A percentile compares a stretch with the other conserved stretches of the same genome.
Evolutionary conservation across 2,888 invertebrate species (phyloP).

Genomic region (Aspidapion aeneum): DNA sequence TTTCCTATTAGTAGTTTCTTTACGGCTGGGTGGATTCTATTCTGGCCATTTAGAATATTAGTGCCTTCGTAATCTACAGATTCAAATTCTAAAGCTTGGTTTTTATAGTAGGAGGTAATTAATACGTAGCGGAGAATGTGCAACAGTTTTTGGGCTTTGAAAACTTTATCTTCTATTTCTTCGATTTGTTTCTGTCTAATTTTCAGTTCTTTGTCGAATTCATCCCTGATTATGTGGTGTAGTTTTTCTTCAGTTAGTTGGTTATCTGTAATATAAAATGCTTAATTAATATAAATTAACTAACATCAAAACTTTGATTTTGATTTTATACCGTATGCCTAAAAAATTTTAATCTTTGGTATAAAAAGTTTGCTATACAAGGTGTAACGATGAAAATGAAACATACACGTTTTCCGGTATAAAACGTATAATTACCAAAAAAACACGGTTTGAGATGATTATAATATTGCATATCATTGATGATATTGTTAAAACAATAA

Average conservation of each 20-base stretch:
- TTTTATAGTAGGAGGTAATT: slow-evolving; percentile 58
- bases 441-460: no score
- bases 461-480: no score
- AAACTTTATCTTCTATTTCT: slow-evolving; percentile 63
- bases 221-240: slow-evolving; percentile 61
- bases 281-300: slow-evolving; percentile 1
- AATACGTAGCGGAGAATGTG: slow-evolving; percentile 58
- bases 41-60: slow-evolving; percentile 41
- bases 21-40: slow-evolving; percentile 70
- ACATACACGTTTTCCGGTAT: no score
- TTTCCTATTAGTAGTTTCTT: slow-evolving; percentile 66
- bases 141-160: slow-evolving; percentile 54
- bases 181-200: slow-evolving; percentile 68
- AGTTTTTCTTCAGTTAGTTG: slow-evolving; percentile 58
- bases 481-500: no score
- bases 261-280: slow-evolving; percentile 37
- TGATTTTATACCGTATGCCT: slow-evolving; percentile 6
- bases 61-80: slow-evolving; percentile 34
- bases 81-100: slow-evolving; percentile 50
- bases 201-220: slow-evolving; percentile 69
- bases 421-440: no score
- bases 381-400: no score
- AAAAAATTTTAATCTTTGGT: slow-evolving; percentile 4
- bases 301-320: slow-evolving; percentile 11
- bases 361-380: no score